Base-by-base conservation (phyloP, 1,140 invertebrate genomes). In the Drosophila azteca region DNA sequence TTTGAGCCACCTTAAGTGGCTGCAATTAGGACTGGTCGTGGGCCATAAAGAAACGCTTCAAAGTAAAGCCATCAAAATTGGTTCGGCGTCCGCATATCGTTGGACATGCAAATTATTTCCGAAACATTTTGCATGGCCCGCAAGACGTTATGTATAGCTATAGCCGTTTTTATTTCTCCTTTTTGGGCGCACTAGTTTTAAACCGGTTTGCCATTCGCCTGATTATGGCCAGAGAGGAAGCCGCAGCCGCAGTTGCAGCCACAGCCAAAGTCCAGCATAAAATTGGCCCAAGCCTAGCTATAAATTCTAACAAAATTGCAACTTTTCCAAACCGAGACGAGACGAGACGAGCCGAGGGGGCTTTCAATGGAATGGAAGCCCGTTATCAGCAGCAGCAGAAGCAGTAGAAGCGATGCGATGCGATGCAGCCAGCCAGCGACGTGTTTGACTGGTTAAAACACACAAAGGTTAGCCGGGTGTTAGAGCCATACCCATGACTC, bases 81-180 rank as follows among this genome's bases (percentile, higher is more conserved):
- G 82, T 71, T 81, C 65, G 69, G 48, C 60, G 9, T 3, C 31
- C 11, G 49, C 26, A 60, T 53, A 55, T 45, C 43, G 35, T 71
- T 60, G 49, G 45, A 66, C 57, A 79, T 88, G 83, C 79, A 88
- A 88, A 88, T 88, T 68, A 79, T 88, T 88, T 88, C 83, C 83
- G 83, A 76, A 88, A 67, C 67, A 67, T 83, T 69, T 79, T 65
- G 48, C 69, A 59, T 76, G 71, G 51, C 69, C 79, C 43, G 76
- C 61, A 50, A 54, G 53, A 61, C 44, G 35, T 53, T 62, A 24
- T 63, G 31, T 22, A 39, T 39, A 39, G 9, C 9, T 24, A 51
- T 68, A 76, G 68, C 57, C 63, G 55, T 75, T 81, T 69, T 63
- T 46, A 39, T 39, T 39, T 39, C 11, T 39, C 35, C 35, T 39